Conservation (phyloP, 2,113 vertebrate species). For the Perognathus longimembris region DNA sequence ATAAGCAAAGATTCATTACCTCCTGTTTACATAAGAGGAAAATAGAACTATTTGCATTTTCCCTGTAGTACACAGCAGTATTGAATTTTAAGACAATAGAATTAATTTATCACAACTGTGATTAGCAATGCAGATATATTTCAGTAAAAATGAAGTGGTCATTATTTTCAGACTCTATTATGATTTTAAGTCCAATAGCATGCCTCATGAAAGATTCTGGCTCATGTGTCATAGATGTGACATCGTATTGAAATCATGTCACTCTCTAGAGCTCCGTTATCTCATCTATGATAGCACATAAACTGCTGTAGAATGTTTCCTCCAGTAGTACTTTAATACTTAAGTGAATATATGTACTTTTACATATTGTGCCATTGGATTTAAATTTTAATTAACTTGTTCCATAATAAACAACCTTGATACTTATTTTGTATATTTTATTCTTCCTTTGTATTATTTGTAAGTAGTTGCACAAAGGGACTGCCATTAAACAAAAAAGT, state of each 20-base stretch:
- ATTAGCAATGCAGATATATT: background rate
- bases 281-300: background rate
- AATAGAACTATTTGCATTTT: background rate
- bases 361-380: accelerated
- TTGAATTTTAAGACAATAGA: background rate
- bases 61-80: background rate
- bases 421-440: too few species aligned
- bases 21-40: background rate
- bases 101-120: background rate
- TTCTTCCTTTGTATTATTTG: too few species aligned
- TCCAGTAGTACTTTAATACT: background rate
- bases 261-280: background rate
- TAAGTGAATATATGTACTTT: background rate
- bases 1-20: background rate
- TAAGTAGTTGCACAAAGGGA: too few species aligned
- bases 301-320: background rate
- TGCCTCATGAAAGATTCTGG: background rate
- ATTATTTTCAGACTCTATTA: background rate
- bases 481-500: too few species aligned
- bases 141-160: background rate
- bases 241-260: background rate
- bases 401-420: background rate
- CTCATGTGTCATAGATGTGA: background rate
- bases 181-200: background rate
- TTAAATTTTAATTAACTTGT: background rate